These are phyloP conservation scores for Scaptomyza cyrtandrae DNA, from an alignment of 2,888 invertebrate genomes.

Conservation along the genomic window DNA sequence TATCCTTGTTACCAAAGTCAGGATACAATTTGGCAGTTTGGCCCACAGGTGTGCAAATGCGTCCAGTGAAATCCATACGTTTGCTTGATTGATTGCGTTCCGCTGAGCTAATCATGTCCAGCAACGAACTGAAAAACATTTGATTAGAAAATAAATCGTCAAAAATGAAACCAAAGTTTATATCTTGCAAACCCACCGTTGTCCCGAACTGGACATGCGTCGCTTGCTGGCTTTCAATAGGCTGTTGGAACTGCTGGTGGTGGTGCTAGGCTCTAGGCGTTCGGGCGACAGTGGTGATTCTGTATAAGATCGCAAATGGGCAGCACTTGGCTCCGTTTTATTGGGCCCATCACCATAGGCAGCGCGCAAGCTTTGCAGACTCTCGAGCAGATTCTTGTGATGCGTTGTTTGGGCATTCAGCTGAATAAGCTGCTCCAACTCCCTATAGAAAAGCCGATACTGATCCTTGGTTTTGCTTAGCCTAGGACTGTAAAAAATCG, in stretches of 20 bases:
- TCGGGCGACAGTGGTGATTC: slow-evolving; percentile 95
- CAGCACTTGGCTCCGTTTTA: slow-evolving; percentile 87
- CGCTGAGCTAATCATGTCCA: slow-evolving; percentile 86
- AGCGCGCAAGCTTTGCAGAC: slow-evolving; percentile 88
- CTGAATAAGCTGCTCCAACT: slow-evolving; percentile 93
- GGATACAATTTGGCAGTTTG: slow-evolving; percentile 90
- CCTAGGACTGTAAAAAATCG: slow-evolving; percentile 68
- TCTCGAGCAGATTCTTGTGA: slow-evolving; percentile 91
- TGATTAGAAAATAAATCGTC: not conserved
- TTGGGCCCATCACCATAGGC: slow-evolving; percentile 85
- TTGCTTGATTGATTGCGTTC: slow-evolving; percentile 85
- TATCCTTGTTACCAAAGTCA: slow-evolving; percentile 86
- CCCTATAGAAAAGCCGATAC: slow-evolving; percentile 95
- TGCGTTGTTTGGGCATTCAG: slow-evolving; percentile 91
- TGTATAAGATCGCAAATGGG: slow-evolving; percentile 89
- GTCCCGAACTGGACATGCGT: slow-evolving; percentile 74
- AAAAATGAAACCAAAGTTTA: not conserved
- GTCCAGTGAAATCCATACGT: slow-evolving; percentile 87
- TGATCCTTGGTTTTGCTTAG: slow-evolving; percentile 92
- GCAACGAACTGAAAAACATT: slow-evolving; percentile 83
- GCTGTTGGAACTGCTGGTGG: slow-evolving; percentile 46
- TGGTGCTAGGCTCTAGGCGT: slow-evolving; percentile 84
- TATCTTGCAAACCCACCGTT: slow-evolving; percentile 58
- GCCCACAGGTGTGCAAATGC: slow-evolving; percentile 88
- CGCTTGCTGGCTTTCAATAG: slow-evolving; percentile 75